Evolutionary conservation across 2,113 vertebrate genomes (phyloP).

Genomic region (Hipposideros armiger): DNA sequence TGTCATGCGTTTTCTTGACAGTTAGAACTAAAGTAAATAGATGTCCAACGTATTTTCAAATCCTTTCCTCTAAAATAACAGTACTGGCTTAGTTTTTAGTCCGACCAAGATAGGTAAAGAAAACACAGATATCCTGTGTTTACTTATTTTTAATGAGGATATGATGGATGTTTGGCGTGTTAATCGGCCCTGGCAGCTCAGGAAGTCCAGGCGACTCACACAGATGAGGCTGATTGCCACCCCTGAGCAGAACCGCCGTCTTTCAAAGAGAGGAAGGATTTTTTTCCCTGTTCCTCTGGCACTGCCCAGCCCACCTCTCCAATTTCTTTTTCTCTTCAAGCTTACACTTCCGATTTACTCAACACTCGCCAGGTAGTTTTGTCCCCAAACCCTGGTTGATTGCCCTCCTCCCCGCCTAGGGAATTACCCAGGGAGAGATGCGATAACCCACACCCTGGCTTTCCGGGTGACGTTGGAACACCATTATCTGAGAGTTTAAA

Average conservation of each 20-base stretch:
- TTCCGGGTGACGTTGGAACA: not conserved
- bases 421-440: not conserved
- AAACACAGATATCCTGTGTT: conserved; percentile 82
- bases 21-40: conserved; percentile 47
- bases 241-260: not conserved
- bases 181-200: conserved; percentile 49
- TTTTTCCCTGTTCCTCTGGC: not conserved
- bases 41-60: conserved; percentile 65
- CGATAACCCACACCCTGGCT: not conserved
- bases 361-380: not conserved
- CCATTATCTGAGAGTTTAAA: not conserved
- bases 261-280: not conserved
- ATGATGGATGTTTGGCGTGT: conserved; percentile 25
- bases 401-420: not conserved
- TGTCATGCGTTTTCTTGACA: not conserved
- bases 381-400: not conserved
- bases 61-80: conserved; percentile 70
- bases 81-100: conserved; percentile 52
- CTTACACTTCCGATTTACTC: not conserved
- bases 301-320: not conserved
- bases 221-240: conserved; percentile 17
- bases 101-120: conserved; percentile 61
- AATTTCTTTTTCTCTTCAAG: conserved; percentile 3
- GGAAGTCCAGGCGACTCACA: conserved; percentile 42
- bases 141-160: conserved; percentile 64